Evolutionary conservation across 2,797 vertebrate species (phyloP).

Genomic region (Microctenopoma stevenorrisi): DNA sequence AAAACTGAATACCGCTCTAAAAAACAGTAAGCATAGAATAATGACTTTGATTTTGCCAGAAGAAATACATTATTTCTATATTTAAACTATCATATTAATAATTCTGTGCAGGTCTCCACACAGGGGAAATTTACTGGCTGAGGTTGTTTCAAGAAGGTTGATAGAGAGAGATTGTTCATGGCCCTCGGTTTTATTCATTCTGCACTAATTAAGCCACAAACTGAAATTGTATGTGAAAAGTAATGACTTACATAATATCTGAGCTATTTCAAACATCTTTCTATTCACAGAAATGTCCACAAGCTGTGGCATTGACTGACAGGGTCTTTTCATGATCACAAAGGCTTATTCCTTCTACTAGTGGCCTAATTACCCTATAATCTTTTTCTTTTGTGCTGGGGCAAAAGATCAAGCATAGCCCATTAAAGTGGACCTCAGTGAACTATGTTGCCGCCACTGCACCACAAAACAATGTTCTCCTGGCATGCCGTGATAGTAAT

Average conservation of each 20-base stretch:
- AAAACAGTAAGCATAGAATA: conserved; percentile 18
- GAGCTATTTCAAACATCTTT: conserved; percentile 21
- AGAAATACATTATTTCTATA: conserved; percentile 35
- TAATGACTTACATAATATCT: conserved; percentile 24
- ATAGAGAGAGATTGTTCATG: conserved; percentile 31
- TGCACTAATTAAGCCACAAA: conserved; percentile 34
- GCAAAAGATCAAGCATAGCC: conserved; percentile 65
- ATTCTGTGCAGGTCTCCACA: conserved; percentile 14
- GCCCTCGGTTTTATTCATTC: conserved; percentile 15
- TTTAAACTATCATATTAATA: conserved; percentile 27
- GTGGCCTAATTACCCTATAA: conserved; percentile 69
- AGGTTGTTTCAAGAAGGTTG: conserved; percentile 28
- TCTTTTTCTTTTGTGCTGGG: conserved; percentile 59
- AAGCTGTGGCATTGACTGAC: conserved; percentile 32
- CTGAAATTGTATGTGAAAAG: conserved; percentile 3
- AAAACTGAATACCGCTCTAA: conserved; percentile 15
- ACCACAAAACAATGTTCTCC: conserved; percentile 44
- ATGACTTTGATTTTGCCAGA: conserved; percentile 15
- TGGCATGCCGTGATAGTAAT: conserved; percentile 36
- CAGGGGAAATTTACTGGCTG: conserved; percentile 20
- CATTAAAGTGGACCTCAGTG: conserved; percentile 56
- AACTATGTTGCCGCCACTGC: conserved; percentile 45
- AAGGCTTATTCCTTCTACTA: conserved; percentile 51
- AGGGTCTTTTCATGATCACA: conserved; percentile 48
- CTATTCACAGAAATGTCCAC: conserved; percentile 19